A percentile compares a stretch with the other conserved stretches of the same genome.
Conservation (phyloP, 2,888 invertebrate species). For the Smittia sp. region DNA sequence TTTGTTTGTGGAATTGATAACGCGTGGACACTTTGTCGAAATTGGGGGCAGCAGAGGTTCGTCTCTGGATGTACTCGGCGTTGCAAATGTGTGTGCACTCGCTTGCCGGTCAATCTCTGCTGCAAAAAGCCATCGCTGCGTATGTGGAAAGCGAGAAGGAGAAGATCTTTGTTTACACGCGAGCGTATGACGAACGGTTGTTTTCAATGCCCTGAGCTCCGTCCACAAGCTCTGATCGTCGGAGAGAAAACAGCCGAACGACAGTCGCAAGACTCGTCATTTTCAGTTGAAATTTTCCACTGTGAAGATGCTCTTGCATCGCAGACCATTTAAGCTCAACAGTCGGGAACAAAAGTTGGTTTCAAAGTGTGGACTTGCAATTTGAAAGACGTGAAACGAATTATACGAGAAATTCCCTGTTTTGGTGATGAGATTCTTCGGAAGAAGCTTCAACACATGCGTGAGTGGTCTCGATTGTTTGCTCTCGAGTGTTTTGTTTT, state of each 20-base stretch:
- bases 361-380: constrained; percentile 8
- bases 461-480: neutral
- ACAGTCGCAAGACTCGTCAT: constrained; percentile 9
- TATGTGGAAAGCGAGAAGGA: neutral
- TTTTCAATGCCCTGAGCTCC: neutral
- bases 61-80: neutral
- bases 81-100: neutral
- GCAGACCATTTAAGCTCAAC: neutral
- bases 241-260: neutral
- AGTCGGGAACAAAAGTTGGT: neutral
- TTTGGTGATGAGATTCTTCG: constrained; percentile 32
- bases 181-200: neutral
- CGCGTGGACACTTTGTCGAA: neutral
- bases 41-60: neutral
- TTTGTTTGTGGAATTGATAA: neutral
- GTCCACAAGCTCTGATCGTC: neutral
- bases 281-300: constrained; percentile 39
- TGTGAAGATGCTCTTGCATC: constrained; percentile 20
- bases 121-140: neutral
- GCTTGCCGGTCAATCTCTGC: neutral
- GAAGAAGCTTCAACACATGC: neutral
- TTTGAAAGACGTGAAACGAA: neutral
- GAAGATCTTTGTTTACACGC: neutral
- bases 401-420: too few species aligned
- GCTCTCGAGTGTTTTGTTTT: neutral